Conservation (phyloP, 2,888 invertebrate species). For the Carabus problematicus region DNA sequence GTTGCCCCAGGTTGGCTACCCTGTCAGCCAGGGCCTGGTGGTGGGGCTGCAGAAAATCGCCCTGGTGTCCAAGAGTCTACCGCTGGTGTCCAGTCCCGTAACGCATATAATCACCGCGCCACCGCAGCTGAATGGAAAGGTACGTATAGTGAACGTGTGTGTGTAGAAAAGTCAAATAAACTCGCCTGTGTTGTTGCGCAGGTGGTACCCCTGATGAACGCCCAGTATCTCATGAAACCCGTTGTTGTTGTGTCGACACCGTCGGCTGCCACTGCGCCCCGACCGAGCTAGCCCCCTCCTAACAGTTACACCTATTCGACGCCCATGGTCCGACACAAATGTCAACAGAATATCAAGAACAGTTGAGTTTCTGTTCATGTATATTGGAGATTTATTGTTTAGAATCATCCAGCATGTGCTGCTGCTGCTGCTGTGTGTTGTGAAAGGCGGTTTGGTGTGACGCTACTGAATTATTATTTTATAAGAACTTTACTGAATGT, state of each 20-base stretch:
- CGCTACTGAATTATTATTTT: too few relatives aligned
- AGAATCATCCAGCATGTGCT: too few relatives aligned
- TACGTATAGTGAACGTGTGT: conserved; percentile 59
- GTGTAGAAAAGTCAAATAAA: background rate
- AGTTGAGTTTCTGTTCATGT: too few relatives aligned
- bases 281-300: conserved; percentile 39
- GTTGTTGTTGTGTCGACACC: conserved; percentile 70
- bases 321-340: background rate
- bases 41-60: conserved; percentile 60
- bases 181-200: conserved; percentile 45
- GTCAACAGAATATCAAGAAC: too few relatives aligned
- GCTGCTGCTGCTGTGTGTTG: too few relatives aligned
- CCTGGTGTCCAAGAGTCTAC: conserved; percentile 62
- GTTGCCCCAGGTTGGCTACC: conserved; percentile 54
- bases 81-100: conserved; percentile 70
- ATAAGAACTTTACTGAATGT: too few relatives aligned
- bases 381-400: too few relatives aligned
- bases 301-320: background rate
- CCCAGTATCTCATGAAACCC: conserved; percentile 75
- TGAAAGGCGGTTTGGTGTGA: too few relatives aligned
- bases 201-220: conserved; percentile 70
- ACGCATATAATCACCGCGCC: conserved; percentile 71
- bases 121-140: conserved; percentile 72
- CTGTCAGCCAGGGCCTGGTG: conserved; percentile 59
- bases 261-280: conserved; percentile 7